A percentile compares a stretch with the other conserved stretches of the same genome.
Conservation (phyloP, 2,113 vertebrate species). For the Marcusenius ussheri region DNA sequence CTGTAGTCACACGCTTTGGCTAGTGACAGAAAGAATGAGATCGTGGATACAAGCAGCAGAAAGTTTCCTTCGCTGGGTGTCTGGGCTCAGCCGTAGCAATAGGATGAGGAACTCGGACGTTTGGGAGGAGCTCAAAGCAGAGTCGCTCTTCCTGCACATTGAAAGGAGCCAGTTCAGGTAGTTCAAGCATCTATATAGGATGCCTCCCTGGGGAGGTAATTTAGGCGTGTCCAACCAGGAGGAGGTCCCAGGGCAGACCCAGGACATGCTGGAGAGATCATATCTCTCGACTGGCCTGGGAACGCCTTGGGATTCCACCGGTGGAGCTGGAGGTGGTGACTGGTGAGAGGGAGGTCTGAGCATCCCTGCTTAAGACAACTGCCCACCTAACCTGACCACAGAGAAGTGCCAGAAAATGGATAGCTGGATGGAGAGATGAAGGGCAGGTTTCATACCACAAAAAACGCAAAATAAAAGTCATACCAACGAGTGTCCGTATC, state of each 20-base stretch:
- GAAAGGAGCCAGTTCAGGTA: not conserved
- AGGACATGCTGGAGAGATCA: not conserved
- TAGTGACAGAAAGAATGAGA: not conserved
- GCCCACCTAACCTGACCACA: not conserved
- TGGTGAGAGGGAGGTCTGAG: not conserved
- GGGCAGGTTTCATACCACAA: not conserved
- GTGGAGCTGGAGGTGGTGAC: not conserved
- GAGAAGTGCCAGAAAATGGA: not conserved
- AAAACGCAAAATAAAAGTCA: conserved; percentile 30
- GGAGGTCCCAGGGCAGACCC: not conserved
- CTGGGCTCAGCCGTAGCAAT: not conserved
- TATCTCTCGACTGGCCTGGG: not conserved
- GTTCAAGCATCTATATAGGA: not conserved
- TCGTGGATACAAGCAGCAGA: not conserved
- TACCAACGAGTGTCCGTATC: conserved; percentile 84
- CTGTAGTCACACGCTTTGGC: not conserved
- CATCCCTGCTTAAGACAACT: not conserved
- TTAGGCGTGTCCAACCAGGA: not conserved
- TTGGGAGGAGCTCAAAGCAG: not conserved
- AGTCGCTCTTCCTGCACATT: not conserved
- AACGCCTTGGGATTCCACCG: not conserved
- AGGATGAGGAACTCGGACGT: not conserved
- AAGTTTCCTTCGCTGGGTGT: not conserved
- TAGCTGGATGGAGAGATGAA: not conserved
- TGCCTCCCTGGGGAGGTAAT: not conserved